Evolutionary conservation across 2,797 vertebrate species (phyloP), one percentile per base, ranked within the genome.

Genomic region (Eutrigla gurnardus): DNA sequence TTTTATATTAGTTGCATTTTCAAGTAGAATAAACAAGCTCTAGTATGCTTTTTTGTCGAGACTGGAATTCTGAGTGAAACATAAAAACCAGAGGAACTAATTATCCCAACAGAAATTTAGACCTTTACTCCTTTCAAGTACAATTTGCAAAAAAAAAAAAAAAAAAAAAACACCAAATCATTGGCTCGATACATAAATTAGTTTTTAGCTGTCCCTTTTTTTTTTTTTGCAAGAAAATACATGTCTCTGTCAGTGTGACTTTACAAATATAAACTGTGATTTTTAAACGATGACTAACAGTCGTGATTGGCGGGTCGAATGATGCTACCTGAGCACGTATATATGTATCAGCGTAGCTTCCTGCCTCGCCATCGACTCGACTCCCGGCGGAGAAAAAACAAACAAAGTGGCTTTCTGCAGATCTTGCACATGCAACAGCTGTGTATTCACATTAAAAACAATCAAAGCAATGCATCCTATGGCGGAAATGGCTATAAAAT

Each of bases 241-340:
- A 87, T 49, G 55, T 86, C 75, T 90, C 73, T 86, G 73, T 87
- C 78, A 77, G 74, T 69, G 86, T 81, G 73, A 80, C 81, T 77
- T 66, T 92, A 93, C 78, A 94, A 94, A 94, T 93, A 93, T 93
- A 93, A 87, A 91, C 50, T 77, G 61, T 55, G 39, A 73, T 88
- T 85, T 86, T 85, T 65, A 75, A 88, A 86, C 69, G 83, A 83
- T 84, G 87, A 80, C 82, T 93, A 94, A 94, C 92, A 93, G 93
- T 94, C 91, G 58, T 69, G 82, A 86, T 90, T 85, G 81, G 65
- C 32, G 82, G 85, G 71, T 83, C 61, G 55, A 78, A 77, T 86
- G 75, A 80, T 79, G 79, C 90, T 83, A 89, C 93, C 91, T 92
- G 88, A 94, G 91, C 84, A 78, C 85, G 50, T 12, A 32, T 87